phyloP scores from a whole-genome alignment of 2,113 vertebrate species.

The Scomber japonicus region DNA sequence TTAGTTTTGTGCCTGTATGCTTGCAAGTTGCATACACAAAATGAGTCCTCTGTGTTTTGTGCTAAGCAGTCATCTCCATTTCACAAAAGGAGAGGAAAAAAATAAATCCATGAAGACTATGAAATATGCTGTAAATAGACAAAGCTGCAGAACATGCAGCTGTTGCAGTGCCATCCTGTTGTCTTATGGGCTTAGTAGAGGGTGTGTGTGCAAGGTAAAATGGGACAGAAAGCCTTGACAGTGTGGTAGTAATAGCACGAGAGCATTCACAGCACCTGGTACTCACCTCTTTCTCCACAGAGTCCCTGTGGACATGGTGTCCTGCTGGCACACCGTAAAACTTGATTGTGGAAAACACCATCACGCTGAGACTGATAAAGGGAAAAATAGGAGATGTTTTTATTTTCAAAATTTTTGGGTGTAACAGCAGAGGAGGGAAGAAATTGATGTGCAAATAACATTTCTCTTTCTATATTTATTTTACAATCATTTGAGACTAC shows the following conservation, averaged over 20 bases:
- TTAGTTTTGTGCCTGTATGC: conserved; percentile 71
- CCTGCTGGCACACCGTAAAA: conserved; percentile 80
- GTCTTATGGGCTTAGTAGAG: conserved; percentile 39
- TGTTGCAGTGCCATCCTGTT: conserved; percentile 67
- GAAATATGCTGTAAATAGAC: conserved; percentile 58
- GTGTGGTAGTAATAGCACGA: conserved; percentile 67
- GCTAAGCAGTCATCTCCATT: conserved; percentile 22
- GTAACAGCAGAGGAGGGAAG: conserved; percentile 27
- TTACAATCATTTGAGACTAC: neutral
- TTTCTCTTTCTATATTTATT: conserved; percentile 25
- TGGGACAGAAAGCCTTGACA: conserved; percentile 65
- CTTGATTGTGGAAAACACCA: conserved; percentile 82
- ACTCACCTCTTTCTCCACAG: conserved; percentile 77
- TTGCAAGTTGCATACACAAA: conserved; percentile 74
- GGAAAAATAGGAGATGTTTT: conserved; percentile 58
- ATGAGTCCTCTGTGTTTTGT: conserved; percentile 75
- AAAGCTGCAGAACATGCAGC: conserved; percentile 72
- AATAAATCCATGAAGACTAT: conserved; percentile 20
- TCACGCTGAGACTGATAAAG: conserved; percentile 80
- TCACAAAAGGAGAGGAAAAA: conserved; percentile 27
- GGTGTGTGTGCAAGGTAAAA: conserved; percentile 69
- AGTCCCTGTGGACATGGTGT: conserved; percentile 68
- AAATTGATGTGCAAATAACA: conserved; percentile 40
- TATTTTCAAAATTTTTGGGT: conserved; percentile 60
- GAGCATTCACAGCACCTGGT: conserved; percentile 77